Percentiles rank a stretch among this genome's conserved stretches.
Conservation (phyloP, 1,140 invertebrate species). For the Drosophila navojoa region DNA sequence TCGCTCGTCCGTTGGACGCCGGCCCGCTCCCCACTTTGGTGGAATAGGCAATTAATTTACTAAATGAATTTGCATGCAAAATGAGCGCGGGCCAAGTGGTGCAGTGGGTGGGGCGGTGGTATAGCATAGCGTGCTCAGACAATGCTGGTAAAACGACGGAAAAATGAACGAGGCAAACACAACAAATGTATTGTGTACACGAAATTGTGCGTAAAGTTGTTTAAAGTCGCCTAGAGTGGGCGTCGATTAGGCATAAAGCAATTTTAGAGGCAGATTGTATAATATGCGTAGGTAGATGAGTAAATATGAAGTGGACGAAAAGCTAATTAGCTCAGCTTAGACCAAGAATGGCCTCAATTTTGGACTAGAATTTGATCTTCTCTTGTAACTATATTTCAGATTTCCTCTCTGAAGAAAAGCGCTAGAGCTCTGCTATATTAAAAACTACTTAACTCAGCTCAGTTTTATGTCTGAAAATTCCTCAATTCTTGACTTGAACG, state of each 20-base stretch:
- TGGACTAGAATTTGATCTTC: neutral
- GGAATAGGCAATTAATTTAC: constrained; percentile 80
- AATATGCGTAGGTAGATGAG: constrained; percentile 25
- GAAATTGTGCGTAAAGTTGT: constrained; percentile 64
- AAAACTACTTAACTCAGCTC: no score
- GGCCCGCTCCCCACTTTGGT: constrained; percentile 10
- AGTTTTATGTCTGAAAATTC: no score
- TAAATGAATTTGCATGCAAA: constrained; percentile 82
- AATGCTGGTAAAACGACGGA: constrained; percentile 9
- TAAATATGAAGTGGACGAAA: constrained; percentile 9
- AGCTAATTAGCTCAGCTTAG: neutral
- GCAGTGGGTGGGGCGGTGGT: neutral
- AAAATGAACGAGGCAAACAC: constrained; percentile 15
- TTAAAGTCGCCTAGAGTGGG: constrained; percentile 6
- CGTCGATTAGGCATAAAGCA: neutral
- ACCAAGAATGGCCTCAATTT: neutral
- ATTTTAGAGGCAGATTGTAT: neutral
- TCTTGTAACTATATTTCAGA: no score
- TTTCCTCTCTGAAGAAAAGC: no score
- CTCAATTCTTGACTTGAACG: no score
- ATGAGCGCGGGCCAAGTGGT: constrained; percentile 35
- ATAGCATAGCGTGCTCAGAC: constrained; percentile 8
- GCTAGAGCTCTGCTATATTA: no score
- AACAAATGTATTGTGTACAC: constrained; percentile 38
- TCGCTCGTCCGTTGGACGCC: constrained; percentile 9